Evolutionary conservation across 2,113 vertebrate genomes (phyloP).

Genomic region (Lipophrys pholis): DNA sequence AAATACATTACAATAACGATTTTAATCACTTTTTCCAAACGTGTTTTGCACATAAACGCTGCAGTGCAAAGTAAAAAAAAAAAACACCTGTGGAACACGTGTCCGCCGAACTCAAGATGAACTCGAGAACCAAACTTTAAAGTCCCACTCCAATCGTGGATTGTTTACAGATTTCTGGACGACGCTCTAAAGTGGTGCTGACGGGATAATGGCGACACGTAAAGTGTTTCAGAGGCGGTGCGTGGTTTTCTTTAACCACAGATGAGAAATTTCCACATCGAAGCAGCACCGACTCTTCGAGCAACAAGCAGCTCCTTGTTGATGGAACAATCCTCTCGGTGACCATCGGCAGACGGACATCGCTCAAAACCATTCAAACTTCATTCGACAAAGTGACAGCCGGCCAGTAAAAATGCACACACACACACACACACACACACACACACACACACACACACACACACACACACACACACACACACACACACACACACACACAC

Average conservation of each 20-base stretch:
- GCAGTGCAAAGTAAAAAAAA: neutral
- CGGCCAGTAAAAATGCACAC: constrained; percentile 18
- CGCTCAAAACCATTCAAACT: neutral
- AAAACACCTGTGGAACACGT: neutral
- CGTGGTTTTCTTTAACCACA: neutral
- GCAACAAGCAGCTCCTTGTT: neutral
- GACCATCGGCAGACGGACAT: neutral
- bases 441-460: constrained; percentile 13
- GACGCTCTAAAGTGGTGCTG: no score
- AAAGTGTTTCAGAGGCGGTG: neutral
- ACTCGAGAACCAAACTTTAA: neutral
- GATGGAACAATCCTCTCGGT: neutral
- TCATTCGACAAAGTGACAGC: neutral
- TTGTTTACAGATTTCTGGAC: neutral
- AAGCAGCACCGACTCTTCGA: no score
- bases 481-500: neutral
- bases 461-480: neutral
- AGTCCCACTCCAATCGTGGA: neutral
- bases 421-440: neutral
- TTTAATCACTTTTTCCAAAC: no score
- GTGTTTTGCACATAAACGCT: neutral
- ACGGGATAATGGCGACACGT: neutral
- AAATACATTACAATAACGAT: no score
- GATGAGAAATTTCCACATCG: neutral
- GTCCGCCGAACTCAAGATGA: neutral